Evolutionary conservation across 2,113 vertebrate species (phyloP).

Genomic region (Trachemys scripta): DNA sequence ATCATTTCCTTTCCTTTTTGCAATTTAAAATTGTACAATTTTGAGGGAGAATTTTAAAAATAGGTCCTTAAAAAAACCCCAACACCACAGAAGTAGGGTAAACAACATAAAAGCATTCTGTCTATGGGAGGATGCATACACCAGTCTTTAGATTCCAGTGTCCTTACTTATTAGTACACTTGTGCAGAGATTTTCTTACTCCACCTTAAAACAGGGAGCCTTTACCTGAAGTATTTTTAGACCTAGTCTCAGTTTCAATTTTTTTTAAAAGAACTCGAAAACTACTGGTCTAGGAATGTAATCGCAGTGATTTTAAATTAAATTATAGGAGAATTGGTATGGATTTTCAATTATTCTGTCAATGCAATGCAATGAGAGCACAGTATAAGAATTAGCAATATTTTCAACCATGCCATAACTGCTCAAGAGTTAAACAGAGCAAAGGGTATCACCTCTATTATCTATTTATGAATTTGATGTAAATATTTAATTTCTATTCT

Average conservation of each 20-base stretch:
- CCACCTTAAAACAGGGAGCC: background rate
- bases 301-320: background rate
- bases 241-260: background rate
- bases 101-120: background rate
- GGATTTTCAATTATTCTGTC: conserved; percentile 27
- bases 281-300: background rate
- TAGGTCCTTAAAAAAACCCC: background rate
- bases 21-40: background rate
- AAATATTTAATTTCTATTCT: background rate
- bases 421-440: background rate
- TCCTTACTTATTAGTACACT: background rate
- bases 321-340: background rate
- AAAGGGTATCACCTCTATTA: background rate
- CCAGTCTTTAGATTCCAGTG: background rate
- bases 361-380: background rate
- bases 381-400: background rate
- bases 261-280: background rate
- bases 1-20: background rate
- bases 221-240: background rate
- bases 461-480: background rate
- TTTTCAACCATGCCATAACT: background rate
- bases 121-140: background rate
- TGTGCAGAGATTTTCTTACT: background rate
- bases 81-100: background rate
- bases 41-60: background rate